Evolutionary conservation across 1,140 invertebrate genomes (phyloP).

Genomic region (Drusus annulatus): DNA sequence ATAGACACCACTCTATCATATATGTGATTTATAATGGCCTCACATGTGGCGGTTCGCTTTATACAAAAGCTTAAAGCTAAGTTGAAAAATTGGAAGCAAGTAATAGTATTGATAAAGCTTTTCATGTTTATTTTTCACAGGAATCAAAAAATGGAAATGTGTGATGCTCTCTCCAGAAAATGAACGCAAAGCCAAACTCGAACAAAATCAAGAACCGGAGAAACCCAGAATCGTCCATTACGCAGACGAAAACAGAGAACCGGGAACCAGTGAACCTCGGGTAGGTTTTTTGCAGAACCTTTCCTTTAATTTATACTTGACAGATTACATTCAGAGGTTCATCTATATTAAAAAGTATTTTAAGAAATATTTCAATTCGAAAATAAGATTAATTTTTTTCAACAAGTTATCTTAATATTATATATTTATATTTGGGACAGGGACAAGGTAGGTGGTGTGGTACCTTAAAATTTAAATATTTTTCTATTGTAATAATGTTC

Average conservation of each 20-base stretch:
- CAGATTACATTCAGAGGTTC: no score
- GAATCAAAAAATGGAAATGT: constrained; percentile 82
- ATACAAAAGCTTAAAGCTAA: no score
- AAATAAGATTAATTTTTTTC: no score
- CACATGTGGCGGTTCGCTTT: no score
- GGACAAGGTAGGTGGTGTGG: no score
- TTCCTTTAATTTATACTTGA: not conserved
- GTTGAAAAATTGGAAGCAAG: not conserved
- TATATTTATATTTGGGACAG: no score
- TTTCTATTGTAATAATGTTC: no score
- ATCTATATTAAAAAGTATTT: no score
- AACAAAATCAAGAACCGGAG: constrained; percentile 64
- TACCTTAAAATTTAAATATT: no score
- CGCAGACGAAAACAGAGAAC: constrained; percentile 60
- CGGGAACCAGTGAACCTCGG: constrained; percentile 66
- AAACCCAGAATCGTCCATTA: constrained; percentile 66
- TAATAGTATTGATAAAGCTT: not conserved
- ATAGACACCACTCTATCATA: not conserved
- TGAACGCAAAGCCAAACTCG: constrained; percentile 65
- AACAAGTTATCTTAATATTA: no score
- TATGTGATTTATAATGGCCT: not conserved
- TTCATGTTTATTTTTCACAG: constrained; percentile 26
- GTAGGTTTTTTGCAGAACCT: constrained; percentile 55
- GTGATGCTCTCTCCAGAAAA: constrained; percentile 80
- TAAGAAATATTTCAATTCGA: no score